Conservation (phyloP, 2,797 vertebrate genomes). For the Cercopithecus hamlyni region DNA sequence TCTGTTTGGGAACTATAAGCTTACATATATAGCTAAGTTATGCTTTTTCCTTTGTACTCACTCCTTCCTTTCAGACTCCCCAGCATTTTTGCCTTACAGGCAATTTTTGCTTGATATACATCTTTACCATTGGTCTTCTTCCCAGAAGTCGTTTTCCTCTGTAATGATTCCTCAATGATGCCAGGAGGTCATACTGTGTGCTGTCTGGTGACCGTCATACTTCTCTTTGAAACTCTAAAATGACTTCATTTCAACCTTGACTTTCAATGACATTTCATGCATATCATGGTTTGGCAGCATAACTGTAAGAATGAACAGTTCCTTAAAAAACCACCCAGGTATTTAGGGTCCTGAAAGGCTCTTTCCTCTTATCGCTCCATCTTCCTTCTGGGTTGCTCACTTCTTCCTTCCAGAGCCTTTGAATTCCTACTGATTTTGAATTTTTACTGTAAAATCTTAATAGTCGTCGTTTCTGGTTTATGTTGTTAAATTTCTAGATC, state of each 20-base stretch:
- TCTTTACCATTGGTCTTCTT: background rate
- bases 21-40: background rate
- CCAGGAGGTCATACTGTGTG: background rate
- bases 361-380: background rate
- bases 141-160: background rate
- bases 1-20: background rate
- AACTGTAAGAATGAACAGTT: background rate
- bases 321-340: background rate
- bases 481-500: slow-evolving; percentile 18
- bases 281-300: background rate
- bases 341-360: background rate
- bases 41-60: background rate
- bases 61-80: background rate
- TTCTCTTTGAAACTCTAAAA: slow-evolving; percentile 24
- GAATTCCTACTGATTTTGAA: slow-evolving; percentile 13
- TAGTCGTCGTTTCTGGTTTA: background rate
- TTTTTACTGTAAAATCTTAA: slow-evolving; percentile 42
- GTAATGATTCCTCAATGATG: background rate
- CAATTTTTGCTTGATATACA: background rate
- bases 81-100: background rate
- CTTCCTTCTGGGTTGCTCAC: background rate
- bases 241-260: slow-evolving; percentile 30
- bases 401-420: background rate
- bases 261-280: slow-evolving; percentile 8
- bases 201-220: background rate